A percentile compares a stretch with the other conserved stretches of the same genome.
These are phyloP conservation scores for Platycheirus rosarum DNA, from an alignment of 2,888 invertebrate genomes.

Conservation along the genomic window DNA sequence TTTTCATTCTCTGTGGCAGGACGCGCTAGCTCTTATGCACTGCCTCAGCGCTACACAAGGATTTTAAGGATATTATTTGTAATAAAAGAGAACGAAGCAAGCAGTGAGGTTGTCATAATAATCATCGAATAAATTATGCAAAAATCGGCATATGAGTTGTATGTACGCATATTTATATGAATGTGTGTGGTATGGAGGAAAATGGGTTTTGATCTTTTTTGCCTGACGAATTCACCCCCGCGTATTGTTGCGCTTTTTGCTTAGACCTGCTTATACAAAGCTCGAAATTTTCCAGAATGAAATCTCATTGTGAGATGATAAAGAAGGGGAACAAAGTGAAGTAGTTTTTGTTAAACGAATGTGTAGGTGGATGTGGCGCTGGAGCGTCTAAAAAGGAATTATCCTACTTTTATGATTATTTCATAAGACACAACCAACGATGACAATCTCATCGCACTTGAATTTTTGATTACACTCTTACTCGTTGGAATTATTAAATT, in stretches of 20 bases:
- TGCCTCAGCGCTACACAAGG: slow-evolving; percentile 40
- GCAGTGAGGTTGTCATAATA: slow-evolving; percentile 78
- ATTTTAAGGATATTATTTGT: slow-evolving; percentile 65
- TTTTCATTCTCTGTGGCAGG: neutral
- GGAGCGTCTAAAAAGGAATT: slow-evolving; percentile 60
- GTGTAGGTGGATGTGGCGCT: slow-evolving; percentile 11
- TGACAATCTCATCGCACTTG: slow-evolving; percentile 65
- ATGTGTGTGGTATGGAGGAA: slow-evolving; percentile 21
- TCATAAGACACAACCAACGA: slow-evolving; percentile 9
- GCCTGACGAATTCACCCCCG: neutral
- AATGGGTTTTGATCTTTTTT: slow-evolving; percentile 69
- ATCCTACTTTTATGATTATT: slow-evolving; percentile 51
- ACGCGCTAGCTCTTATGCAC: neutral
- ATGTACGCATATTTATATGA: no score
- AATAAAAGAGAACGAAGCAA: slow-evolving; percentile 61
- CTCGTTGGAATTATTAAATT: slow-evolving; percentile 37
- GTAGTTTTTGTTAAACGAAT: slow-evolving; percentile 30
- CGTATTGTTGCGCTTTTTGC: slow-evolving; percentile 1
- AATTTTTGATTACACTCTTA: slow-evolving; percentile 62
- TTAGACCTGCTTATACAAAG: slow-evolving; percentile 15
- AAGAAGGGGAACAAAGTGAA: slow-evolving; percentile 29
- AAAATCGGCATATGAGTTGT: no score
- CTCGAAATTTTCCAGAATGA: slow-evolving; percentile 34
- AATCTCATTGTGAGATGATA: slow-evolving; percentile 59
- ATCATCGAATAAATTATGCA: slow-evolving; percentile 83